phyloP scores from a whole-genome alignment of 2,888 invertebrate species.

The Ommatoiulus sabulosus region DNA sequence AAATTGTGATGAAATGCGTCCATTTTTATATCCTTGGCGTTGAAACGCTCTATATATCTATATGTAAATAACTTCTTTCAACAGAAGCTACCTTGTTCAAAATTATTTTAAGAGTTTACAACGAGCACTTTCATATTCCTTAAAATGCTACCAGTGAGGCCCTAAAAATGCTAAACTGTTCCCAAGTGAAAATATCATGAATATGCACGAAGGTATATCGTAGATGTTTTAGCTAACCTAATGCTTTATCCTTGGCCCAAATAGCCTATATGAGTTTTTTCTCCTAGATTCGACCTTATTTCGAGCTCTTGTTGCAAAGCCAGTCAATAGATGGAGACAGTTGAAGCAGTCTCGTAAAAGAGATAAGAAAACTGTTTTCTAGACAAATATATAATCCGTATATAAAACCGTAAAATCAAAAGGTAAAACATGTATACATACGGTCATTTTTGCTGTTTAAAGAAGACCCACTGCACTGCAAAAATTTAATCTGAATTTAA shows the following conservation, averaged over 20 bases:
- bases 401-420: too few relatives aligned
- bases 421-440: too few relatives aligned
- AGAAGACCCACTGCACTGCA: too few relatives aligned
- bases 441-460: too few relatives aligned
- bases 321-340: not conserved
- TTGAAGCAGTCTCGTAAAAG: not conserved
- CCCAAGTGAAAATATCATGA: not conserved
- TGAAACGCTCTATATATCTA: not conserved
- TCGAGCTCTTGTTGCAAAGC: not conserved
- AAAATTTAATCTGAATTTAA: too few relatives aligned
- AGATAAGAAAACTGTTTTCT: too few relatives aligned
- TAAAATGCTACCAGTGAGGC: constrained; percentile 1
- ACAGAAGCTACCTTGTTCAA: not conserved
- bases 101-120: not conserved
- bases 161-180: not conserved
- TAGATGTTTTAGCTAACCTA: not conserved
- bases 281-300: not conserved
- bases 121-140: not conserved
- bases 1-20: not conserved
- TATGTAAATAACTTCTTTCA: not conserved
- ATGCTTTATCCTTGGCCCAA: not conserved
- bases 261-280: not conserved
- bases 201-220: not conserved
- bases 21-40: not conserved
- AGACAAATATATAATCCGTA: too few relatives aligned